These are phyloP conservation scores for Drosophila bunnanda DNA, from an alignment of 2,888 invertebrate genomes.

Conservation along the genomic window DNA sequence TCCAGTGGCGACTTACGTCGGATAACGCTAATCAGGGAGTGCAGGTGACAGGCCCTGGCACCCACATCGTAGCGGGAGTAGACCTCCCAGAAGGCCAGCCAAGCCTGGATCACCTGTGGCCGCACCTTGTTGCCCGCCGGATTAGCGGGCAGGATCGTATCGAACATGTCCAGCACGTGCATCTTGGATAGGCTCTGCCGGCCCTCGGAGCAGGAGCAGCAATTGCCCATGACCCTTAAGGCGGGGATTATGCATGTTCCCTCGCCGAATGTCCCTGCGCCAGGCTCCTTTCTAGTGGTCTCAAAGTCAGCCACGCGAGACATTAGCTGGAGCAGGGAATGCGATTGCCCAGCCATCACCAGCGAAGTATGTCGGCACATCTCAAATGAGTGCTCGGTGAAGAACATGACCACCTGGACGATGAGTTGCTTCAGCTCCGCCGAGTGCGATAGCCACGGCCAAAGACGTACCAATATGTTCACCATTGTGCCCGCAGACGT, in stretches of 20 bases:
- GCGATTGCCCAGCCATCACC: slow-evolving; percentile 64
- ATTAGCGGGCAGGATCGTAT: slow-evolving; percentile 77
- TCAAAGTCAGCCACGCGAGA: slow-evolving; percentile 75
- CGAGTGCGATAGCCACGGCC: slow-evolving; percentile 84
- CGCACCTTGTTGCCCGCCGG: slow-evolving; percentile 68
- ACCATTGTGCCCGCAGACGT: slow-evolving; percentile 60
- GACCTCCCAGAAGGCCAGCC: slow-evolving; percentile 83
- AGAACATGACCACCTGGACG: slow-evolving; percentile 71
- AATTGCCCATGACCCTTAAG: slow-evolving; percentile 80
- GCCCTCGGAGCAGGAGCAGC: slow-evolving; percentile 83
- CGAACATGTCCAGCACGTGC: slow-evolving; percentile 80
- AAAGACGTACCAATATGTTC: slow-evolving; percentile 72
- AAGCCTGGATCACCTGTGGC: slow-evolving; percentile 68
- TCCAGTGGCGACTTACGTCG: slow-evolving; percentile 56
- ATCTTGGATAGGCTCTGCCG: slow-evolving; percentile 80
- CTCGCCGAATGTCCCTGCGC: background rate
- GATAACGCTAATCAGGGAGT: slow-evolving; percentile 70
- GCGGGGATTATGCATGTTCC: slow-evolving; percentile 44
- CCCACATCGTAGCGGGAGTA: slow-evolving; percentile 82
- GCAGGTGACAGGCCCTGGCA: slow-evolving; percentile 71
- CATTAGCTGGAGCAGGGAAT: slow-evolving; percentile 80
- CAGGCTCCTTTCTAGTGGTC: slow-evolving; percentile 74
- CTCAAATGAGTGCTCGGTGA: slow-evolving; percentile 82
- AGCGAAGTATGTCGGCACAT: slow-evolving; percentile 81
- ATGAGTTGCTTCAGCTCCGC: slow-evolving; percentile 67